These are phyloP conservation scores for Arremon aurantiirostris DNA, from an alignment of 2,797 vertebrate genomes.

Conservation along the genomic window DNA sequence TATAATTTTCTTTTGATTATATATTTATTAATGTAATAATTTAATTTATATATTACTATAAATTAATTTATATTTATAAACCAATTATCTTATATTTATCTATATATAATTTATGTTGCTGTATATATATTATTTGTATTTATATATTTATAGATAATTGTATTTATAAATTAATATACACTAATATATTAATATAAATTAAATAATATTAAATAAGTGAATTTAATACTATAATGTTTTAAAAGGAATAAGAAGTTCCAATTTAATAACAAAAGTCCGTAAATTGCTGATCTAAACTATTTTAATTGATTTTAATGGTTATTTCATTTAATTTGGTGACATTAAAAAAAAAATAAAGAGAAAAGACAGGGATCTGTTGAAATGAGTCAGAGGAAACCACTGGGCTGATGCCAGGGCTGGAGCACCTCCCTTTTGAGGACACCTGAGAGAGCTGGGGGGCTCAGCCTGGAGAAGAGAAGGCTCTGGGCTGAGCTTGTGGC, in stretches of 20 bases:
- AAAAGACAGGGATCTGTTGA: background rate
- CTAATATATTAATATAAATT: background rate
- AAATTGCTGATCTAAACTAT: background rate
- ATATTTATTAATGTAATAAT: background rate
- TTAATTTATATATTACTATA: background rate
- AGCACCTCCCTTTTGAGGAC: background rate
- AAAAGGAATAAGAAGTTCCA: background rate
- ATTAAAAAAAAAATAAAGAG: background rate
- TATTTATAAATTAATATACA: background rate
- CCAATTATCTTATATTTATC: no score
- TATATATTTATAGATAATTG: background rate
- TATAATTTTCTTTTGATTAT: background rate
- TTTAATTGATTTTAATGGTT: background rate
- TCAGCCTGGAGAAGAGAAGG: background rate
- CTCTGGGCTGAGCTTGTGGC: background rate
- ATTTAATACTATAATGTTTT: background rate
- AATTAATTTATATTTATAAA: no score
- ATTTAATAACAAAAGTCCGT: background rate
- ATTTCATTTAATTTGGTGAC: background rate
- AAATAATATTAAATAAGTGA: background rate
- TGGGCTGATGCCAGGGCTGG: background rate
- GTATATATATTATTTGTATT: no score
- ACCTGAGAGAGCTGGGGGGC: background rate
- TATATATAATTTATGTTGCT: no score
- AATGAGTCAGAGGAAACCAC: background rate